Evolutionary conservation across 2,888 invertebrate genomes (phyloP), one percentile per base, ranked within the genome.

Genomic region (Patella pellucida): DNA sequence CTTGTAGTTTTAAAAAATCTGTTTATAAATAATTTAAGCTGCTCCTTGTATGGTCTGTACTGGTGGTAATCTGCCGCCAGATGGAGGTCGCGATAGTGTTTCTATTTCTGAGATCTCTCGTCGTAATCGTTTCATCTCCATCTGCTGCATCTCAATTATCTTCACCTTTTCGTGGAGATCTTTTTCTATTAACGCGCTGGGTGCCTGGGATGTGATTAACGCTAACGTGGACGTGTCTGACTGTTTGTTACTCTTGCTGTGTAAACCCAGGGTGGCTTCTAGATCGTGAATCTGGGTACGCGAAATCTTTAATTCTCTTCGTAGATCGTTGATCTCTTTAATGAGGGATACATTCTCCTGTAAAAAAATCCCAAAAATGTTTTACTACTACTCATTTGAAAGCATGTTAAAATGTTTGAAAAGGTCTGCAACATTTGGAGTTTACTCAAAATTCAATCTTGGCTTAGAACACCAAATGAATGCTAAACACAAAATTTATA

Each of bases 301-400:
- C 16, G 94, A 93, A 0, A 93, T 91, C 88, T 94, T 94, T 78
- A 95, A 90, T 88, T 95, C 94, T 50, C 93, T 93, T 52, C 96
- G 93, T 68, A 96, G 89, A 76, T 93, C 93, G 87, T 96, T 96
- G 31, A 96, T 94, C 90, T 97, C 96, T 1, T 94, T 92, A 52
- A 96, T 92, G 4, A 97, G 92, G 0, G 93, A 91, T 54, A 95
- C 93, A 89, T 97, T 97, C 87, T 97, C 96, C 88, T 94, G 92
- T 27, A 92, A 89, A 72, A 91, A 27, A 27, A 27, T n/a, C n/a
- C n/a, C n/a, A 31, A 31, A 31, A 31, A 5, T 31, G 31, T 31
- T 31, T 5, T 31, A 31, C 31, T 31, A 31, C 31, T 31, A 31
- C 31, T 31, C 31, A 31, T 2, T 27, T 27, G 2, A 2, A 27